Evolutionary conservation across 1,140 invertebrate genomes (phyloP).

Genomic region (Trichogramma pretiosum): DNA sequence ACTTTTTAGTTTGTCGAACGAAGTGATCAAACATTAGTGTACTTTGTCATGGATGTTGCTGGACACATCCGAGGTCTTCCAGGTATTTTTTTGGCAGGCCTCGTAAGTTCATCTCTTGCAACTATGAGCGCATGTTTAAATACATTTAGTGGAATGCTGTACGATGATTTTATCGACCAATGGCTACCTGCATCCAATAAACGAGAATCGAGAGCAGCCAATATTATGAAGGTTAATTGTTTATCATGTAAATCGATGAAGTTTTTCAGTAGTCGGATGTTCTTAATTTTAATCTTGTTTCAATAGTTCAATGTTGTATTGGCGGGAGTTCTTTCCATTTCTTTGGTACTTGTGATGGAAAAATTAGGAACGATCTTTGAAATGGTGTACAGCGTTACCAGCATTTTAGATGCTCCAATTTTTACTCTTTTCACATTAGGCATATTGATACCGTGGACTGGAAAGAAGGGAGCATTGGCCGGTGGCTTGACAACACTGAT

Average conservation of each 20-base stretch:
- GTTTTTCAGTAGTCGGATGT: too few relatives aligned
- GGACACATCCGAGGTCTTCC: conserved; percentile 50
- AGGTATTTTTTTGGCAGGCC: conserved; percentile 61
- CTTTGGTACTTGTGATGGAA: conserved; percentile 44
- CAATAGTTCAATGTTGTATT: too few relatives aligned
- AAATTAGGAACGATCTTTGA: conserved; percentile 37
- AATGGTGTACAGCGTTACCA: conserved; percentile 41
- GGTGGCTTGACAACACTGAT: conserved; percentile 44
- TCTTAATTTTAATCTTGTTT: too few relatives aligned
- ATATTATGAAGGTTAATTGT: too few relatives aligned
- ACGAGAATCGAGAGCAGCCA: too few relatives aligned
- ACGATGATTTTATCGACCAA: conserved; percentile 51
- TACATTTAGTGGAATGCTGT: conserved; percentile 49
- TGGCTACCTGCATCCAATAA: too few relatives aligned
- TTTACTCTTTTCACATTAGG: conserved; percentile 48
- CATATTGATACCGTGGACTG: conserved; percentile 45
- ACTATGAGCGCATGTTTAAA: conserved; percentile 44
- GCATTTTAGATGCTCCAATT: conserved; percentile 45
- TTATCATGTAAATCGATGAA: too few relatives aligned
- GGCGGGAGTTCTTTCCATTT: conserved; percentile 42
- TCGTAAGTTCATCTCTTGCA: conserved; percentile 61
- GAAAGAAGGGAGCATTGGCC: conserved; percentile 44
- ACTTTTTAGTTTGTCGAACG: conserved; percentile 23
- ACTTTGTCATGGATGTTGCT: conserved; percentile 54
- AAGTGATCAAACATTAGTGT: conserved; percentile 48